Evolutionary conservation across 1,140 invertebrate species (phyloP).

Genomic region (Tachypleus tridentatus): DNA sequence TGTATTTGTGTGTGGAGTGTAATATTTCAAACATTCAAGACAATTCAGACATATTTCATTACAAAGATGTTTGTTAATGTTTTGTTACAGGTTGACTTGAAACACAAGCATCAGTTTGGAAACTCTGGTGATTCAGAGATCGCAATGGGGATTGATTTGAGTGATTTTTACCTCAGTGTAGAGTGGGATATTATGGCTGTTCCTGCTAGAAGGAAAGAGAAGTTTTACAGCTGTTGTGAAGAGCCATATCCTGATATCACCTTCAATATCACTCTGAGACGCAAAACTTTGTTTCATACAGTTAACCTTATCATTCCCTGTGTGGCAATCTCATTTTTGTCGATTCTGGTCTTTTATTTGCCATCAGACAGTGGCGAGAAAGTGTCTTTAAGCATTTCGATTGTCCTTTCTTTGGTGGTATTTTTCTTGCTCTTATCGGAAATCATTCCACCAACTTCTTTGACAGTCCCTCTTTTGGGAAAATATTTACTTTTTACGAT

Average conservation of each 20-base stretch:
- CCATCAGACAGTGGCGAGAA: conserved; percentile 97
- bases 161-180: conserved; percentile 90
- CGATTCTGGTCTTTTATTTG: conserved; percentile 95
- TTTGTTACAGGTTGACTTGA: conserved; percentile 62
- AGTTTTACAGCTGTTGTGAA: conserved; percentile 73
- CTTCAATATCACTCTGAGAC: conserved; percentile 84
- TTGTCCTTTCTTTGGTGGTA: conserved; percentile 95
- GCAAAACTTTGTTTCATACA: conserved; percentile 90
- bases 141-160: conserved; percentile 70
- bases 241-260: conserved; percentile 88
- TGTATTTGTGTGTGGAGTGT: no score
- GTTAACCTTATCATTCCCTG: conserved; percentile 93
- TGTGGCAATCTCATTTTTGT: conserved; percentile 92
- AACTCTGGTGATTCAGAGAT: conserved; percentile 47
- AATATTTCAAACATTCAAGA: no score
- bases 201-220: conserved; percentile 71
- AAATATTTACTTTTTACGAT: conserved; percentile 97
- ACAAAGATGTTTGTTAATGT: conserved; percentile 24
- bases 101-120: conserved; percentile 66
- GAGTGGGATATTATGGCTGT: conserved; percentile 94
- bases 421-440: conserved; percentile 94
- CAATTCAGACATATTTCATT: background rate
- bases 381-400: conserved; percentile 92
- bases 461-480: conserved; percentile 92
- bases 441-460: conserved; percentile 93